Evolutionary conservation across 2,888 invertebrate species (phyloP).

Genomic region (Cinara cedri): DNA sequence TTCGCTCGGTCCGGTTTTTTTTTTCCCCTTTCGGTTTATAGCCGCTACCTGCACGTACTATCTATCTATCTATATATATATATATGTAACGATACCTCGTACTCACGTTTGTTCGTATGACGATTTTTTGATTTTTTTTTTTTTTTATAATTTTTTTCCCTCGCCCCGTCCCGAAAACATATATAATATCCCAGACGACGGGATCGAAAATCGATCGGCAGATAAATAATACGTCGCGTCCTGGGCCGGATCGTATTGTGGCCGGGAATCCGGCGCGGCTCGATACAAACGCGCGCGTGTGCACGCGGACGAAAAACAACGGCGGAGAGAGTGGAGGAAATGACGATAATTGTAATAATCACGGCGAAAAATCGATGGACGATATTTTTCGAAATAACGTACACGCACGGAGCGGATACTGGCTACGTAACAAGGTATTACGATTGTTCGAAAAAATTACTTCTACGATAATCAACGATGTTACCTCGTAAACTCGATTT

Average conservation of each 20-base stretch:
- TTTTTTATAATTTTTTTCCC: neutral
- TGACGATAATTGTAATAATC: neutral
- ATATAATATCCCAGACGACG: neutral
- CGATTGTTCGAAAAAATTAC: too few species aligned
- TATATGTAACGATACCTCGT: too few species aligned
- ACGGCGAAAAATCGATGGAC: neutral
- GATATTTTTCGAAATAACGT: too few species aligned
- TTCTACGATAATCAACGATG: too few species aligned
- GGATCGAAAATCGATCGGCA: slow-evolving; percentile 29
- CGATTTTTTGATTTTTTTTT: too few species aligned
- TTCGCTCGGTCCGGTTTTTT: slow-evolving; percentile 6
- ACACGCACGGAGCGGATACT: too few species aligned
- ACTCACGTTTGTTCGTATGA: neutral
- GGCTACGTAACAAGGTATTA: too few species aligned
- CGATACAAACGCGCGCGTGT: slow-evolving; percentile 1
- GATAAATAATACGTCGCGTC: too few species aligned
- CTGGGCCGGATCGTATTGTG: slow-evolving; percentile 17
- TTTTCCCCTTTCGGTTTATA: too few species aligned
- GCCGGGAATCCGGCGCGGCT: slow-evolving; percentile 36
- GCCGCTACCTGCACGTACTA: neutral
- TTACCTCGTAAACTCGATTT: too few species aligned
- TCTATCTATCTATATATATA: too few species aligned
- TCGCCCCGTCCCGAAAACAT: neutral
- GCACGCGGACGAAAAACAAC: neutral
- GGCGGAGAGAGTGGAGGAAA: neutral